Evolutionary conservation across 2,113 vertebrate species (phyloP).

Genomic region (Macrotus californicus): DNA sequence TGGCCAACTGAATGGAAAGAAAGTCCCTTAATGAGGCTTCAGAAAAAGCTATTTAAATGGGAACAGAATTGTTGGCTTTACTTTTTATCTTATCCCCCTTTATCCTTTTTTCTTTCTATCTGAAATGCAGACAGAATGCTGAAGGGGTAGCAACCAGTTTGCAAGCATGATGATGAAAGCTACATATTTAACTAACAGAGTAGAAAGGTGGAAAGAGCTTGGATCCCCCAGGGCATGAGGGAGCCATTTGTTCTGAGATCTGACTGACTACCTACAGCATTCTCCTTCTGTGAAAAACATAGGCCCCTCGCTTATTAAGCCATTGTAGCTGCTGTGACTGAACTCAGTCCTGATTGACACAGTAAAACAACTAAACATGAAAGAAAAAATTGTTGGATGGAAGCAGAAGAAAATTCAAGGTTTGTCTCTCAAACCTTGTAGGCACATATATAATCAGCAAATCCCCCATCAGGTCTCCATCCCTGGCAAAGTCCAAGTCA

Average conservation of each 20-base stretch:
- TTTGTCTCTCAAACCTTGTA: background rate
- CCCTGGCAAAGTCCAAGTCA: background rate
- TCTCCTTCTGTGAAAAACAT: background rate
- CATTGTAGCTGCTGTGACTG: background rate
- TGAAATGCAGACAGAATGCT: background rate
- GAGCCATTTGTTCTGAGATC: background rate
- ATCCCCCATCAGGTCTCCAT: background rate
- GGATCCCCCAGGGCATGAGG: background rate
- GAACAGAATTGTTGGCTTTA: background rate
- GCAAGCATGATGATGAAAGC: background rate
- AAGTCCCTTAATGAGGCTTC: background rate
- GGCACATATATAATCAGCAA: background rate
- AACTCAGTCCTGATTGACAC: background rate
- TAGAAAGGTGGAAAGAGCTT: background rate
- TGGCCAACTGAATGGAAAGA: background rate
- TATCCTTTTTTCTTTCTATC: background rate
- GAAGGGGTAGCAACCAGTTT: background rate
- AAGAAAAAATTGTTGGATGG: background rate
- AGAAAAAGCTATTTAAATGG: background rate
- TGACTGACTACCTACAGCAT: background rate
- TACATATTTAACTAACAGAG: background rate
- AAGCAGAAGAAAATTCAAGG: background rate
- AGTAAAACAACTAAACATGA: background rate
- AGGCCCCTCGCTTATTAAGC: background rate
- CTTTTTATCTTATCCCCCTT: background rate